Conservation (phyloP, 1,140 invertebrate species). For the Heliconius eleuchia region DNA sequence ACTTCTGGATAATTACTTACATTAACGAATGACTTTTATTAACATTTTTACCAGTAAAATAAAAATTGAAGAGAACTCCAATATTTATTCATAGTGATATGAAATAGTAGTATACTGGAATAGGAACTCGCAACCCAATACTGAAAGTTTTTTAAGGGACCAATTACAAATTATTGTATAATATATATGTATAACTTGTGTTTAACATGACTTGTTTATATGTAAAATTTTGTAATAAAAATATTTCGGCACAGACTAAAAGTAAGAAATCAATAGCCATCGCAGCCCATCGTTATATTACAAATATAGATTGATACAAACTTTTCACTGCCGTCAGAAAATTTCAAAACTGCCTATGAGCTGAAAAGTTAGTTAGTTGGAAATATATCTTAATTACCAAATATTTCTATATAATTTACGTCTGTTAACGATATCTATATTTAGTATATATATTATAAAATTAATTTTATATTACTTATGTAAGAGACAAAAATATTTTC, state of each 20-base stretch:
- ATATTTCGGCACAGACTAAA: conserved; percentile 45
- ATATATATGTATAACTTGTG: no score
- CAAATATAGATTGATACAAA: conserved; percentile 16
- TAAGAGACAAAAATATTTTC: no score
- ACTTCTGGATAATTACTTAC: not conserved
- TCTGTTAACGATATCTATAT: no score
- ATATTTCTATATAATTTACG: not conserved
- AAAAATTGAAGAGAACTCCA: no score
- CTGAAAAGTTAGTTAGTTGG: not conserved
- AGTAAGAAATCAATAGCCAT: conserved; percentile 18
- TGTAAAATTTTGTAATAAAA: conserved; percentile 46
- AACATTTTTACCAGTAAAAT: not conserved
- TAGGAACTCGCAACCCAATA: no score
- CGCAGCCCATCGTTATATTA: not conserved
- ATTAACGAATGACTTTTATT: not conserved
- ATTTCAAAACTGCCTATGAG: conserved; percentile 14
- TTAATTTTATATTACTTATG: no score
- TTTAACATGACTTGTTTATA: not conserved
- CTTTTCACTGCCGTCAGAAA: not conserved
- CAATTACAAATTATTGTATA: no score
- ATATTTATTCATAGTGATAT: no score
- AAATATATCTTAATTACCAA: not conserved
- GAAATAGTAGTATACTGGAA: no score
- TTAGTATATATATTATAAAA: no score
- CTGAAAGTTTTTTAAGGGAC: no score